phyloP scores from a whole-genome alignment of 1,140 invertebrate genomes.

The Heliconius eleuchia region DNA sequence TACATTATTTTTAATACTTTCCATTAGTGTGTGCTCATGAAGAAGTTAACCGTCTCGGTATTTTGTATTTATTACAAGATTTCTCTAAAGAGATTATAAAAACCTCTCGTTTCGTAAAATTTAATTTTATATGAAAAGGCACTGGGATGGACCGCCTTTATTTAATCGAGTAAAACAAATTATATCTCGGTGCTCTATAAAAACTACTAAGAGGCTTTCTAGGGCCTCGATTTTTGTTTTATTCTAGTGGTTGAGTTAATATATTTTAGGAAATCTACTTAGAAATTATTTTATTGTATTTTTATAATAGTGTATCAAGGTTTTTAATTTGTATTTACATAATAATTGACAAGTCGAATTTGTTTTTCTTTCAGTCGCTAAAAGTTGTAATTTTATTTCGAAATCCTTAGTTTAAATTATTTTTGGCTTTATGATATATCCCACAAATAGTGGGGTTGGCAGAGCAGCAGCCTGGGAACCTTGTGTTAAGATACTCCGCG shows the following conservation, averaged over 20 bases:
- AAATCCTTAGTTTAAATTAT: no score
- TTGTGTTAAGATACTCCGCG: no score
- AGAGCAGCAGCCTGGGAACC: no score
- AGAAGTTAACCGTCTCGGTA: slow-evolving; percentile 26
- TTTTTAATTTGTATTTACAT: no score
- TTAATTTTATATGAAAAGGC: slow-evolving; percentile 15
- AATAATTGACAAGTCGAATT: no score
- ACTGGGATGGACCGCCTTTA: neutral
- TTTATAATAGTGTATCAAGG: no score
- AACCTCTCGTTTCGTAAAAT: slow-evolving; percentile 19
- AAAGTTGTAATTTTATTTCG: no score
- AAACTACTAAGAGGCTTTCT: neutral
- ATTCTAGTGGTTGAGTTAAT: neutral
- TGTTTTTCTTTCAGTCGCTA: neutral
- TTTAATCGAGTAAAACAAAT: slow-evolving; percentile 13
- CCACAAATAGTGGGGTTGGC: no score
- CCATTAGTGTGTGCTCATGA: slow-evolving; percentile 40
- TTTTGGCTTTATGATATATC: no score
- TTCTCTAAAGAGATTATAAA: slow-evolving; percentile 10
- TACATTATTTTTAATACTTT: slow-evolving; percentile 57
- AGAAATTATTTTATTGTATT: neutral
- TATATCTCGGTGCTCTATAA: slow-evolving; percentile 5
- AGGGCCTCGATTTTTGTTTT: neutral
- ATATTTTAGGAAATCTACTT: neutral
- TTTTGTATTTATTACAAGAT: slow-evolving; percentile 19